Evolutionary conservation across 1,140 invertebrate species (phyloP), one percentile per base, ranked within the genome.

Genomic region (Cotesia typhae): DNA sequence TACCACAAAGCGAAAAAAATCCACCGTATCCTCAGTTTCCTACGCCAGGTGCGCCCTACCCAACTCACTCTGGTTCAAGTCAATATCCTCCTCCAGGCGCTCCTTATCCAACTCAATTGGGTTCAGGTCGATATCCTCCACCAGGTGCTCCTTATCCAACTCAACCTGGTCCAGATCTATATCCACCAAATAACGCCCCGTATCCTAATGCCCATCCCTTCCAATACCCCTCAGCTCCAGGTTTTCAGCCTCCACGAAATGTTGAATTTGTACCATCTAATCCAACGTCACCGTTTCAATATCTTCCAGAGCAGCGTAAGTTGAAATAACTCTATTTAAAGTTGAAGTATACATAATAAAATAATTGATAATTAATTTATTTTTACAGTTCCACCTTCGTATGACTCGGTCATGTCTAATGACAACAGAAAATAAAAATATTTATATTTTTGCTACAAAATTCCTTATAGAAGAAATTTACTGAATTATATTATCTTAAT

Each of bases 391-490:
- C 68, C 68, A 20, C 68, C 67, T 9, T 70, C 68, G 5, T 70
- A 70, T 28, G 68, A 70, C 12, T 70, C 68, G 61, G 68, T 70
- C 4, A 70, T 70, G 38, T 59, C 68, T 35, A 7, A 10, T 10
- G 71, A 72, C 3, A 9, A 28, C 20, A 61, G 47, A 55, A 67
- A 63, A 57, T 63, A 53, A 73, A 36, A 41, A 36, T 35, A 17
- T 6, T 14, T 57, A 1, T 28, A 28, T 28, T 28, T 28, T 28
- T 28, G 28, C 28, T 28, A 28, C 53, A 6, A 57, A 47, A 9
- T 47, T 9, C 10, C 12, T 14, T 17, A 3, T 4, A 57, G 5
- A 20, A 57, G n/a, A 57, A 12, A 57, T 17, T 57, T 57, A n/a
- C 20, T 14, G n/a, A 57, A 14, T 57, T 57, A 20, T 57, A 57